Evolutionary conservation across 2,888 invertebrate genomes (phyloP).

Genomic region (Ophion slaviceki): DNA sequence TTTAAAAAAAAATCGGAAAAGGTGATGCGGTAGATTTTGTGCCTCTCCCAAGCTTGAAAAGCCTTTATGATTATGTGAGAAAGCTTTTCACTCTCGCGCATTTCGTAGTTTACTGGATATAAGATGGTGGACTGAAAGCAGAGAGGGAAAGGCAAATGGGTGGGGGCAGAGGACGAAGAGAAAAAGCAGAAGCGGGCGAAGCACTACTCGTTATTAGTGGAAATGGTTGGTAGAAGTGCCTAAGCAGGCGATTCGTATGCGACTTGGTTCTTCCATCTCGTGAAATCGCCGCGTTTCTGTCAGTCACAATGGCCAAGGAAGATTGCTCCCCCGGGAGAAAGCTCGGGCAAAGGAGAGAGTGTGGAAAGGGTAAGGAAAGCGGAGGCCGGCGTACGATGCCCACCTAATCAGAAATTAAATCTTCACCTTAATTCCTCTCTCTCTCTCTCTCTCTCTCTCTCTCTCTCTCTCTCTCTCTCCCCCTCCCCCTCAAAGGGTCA

Average conservation of each 20-base stretch:
- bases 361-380: conserved; percentile 26
- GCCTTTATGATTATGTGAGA: conserved; percentile 64
- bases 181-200: conserved; percentile 54
- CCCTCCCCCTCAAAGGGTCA: too few relatives aligned
- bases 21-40: conserved; percentile 22
- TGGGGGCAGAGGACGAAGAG: conserved; percentile 35
- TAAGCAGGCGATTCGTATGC: conserved; percentile 82
- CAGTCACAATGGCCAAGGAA: conserved; percentile 81
- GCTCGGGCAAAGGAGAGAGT: conserved; percentile 43
- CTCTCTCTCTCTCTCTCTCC: not conserved
- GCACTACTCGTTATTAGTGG: conserved; percentile 75
- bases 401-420: conserved; percentile 83
- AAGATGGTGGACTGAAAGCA: conserved; percentile 37
- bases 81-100: conserved; percentile 56
- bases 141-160: conserved; percentile 1
- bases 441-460: conserved; percentile 4
- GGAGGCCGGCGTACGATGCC: conserved; percentile 67
- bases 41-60: conserved; percentile 28
- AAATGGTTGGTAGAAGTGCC: conserved; percentile 75
- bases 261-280: conserved; percentile 81
- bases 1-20: conserved; percentile 4
- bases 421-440: conserved; percentile 79
- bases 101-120: conserved; percentile 52
- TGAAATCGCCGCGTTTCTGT: conserved; percentile 81
- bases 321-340: conserved; percentile 77